Evolutionary conservation across 1,140 invertebrate species (phyloP), one percentile per base, ranked within the genome.

Genomic region (Orius insidiosus): DNA sequence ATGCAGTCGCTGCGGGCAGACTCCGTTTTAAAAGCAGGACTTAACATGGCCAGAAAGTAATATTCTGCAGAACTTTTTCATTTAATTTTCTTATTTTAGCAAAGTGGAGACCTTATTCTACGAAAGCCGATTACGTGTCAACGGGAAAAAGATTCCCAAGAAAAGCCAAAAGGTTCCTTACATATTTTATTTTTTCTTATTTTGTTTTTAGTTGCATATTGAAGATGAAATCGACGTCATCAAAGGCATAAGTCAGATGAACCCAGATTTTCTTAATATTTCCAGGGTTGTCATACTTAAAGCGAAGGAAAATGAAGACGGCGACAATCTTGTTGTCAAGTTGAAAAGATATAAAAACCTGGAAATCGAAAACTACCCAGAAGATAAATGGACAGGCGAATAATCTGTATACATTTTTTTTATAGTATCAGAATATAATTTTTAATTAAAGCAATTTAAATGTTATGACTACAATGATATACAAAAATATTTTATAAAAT

Each of bases 221-320:
- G 71, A 69, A 13, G 75, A 78, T 64, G 74, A 78, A 67, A 61
- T 80, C 47, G 78, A 80, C 62, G 48, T 76, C 0, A 64, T 80
- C 45, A 68, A 68, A 57, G 64, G 68, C 43, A 52, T 61, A 8
- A 75, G 68, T 60, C 54, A 63, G 4, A 63, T 66, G 18, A 79
- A 80, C 60, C 61, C 69, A 3, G 59, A 70, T 9, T 70, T 75
- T 52, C 57, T 79, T 4, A 62, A 67, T 55, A 64, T 81, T 7
- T 60, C 68, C n/a, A 61, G 77, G 54, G 59, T 78, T 9, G 64
- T 71, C 58, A 55, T 81, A 36, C 33, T 76, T 36, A 63, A 63
- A 48, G 59, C 63, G 14, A 50, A 52, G 16, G 53, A 56, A 11
- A 48, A 52, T n/a, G 48, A 54, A 36, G 59, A 64, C 50, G 61